Base-by-base conservation (phyloP, 1,140 invertebrate species). In the Uloborus diversus region DNA sequence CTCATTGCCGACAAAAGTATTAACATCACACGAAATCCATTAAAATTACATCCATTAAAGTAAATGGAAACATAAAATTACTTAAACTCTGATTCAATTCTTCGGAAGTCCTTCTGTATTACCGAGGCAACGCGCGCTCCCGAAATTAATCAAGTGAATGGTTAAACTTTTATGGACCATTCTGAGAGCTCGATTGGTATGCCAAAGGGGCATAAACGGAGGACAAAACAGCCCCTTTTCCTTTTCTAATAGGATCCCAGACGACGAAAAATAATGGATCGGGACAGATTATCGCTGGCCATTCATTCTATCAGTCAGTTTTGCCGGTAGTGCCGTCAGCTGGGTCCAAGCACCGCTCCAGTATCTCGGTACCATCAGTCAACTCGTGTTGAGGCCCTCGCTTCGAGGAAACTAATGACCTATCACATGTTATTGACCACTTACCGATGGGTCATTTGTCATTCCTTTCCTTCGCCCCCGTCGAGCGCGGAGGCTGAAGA, bases 371-470 rank as follows among this genome's bases (percentile, higher is more conserved):
- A 61, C 76, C 76, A 79, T 79, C 76, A 68, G 64, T 79, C 76
- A 79, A 68, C 32, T 51, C 51, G 53, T 59, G 76, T 69, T 69
- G 76, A 69, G 76, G 76, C 64, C 76, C 64, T 79, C 76, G 65
- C 64, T 25, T n/a, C n/a, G 64, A 27, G 76, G 64, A 79, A 79
- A 79, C 76, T 79, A 79, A 79, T 79, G 76, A 79, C 76, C 76
- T 79, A 79, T 79, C 76, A 79, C 76, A 69, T 79, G 76, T 79
- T 79, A 79, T 79, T 79, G 76, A 79, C 76, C 76, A 79, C 76
- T 79, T 79, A 69, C 76, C 76, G 76, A 79, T 79, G 76, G 76
- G 64, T 69, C 76, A 79, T 79, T 79, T 79, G 65, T 79, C 76
- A 79, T 79, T 78, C 73, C 73, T 66, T 30, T 33, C 30, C 42